A percentile compares a stretch with the other conserved stretches of the same genome.
phyloP scores from a whole-genome alignment of 2,888 invertebrate species.

The Ophraella communa region DNA sequence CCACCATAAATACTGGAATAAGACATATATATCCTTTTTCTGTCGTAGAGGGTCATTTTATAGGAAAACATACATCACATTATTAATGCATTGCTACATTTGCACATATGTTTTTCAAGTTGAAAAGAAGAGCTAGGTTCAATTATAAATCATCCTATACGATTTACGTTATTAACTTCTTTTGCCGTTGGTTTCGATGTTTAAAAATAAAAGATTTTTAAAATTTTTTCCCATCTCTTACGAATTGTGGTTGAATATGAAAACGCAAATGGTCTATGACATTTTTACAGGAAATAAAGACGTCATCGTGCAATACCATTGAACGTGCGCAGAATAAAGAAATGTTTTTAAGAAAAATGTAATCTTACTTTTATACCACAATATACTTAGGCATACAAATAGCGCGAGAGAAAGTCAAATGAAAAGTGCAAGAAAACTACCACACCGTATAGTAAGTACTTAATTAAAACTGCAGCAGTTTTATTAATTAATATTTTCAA shows the following conservation, averaged over 20 bases:
- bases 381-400: too few relatives aligned
- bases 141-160: not conserved
- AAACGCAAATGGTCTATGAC: conserved; percentile 3
- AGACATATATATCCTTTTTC: too few relatives aligned
- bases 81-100: not conserved
- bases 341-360: not conserved
- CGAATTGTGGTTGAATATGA: not conserved
- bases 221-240: not conserved
- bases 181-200: not conserved
- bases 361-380: too few relatives aligned
- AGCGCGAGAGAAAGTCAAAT: too few relatives aligned
- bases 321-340: not conserved
- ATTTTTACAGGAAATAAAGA: not conserved
- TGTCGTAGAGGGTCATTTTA: not conserved
- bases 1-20: too few relatives aligned
- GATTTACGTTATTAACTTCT: not conserved
- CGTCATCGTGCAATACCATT: not conserved
- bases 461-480: too few relatives aligned
- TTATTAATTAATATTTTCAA: too few relatives aligned
- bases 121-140: not conserved
- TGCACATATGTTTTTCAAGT: too few relatives aligned
- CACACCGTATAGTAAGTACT: too few relatives aligned
- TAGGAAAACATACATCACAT: not conserved
- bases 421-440: too few relatives aligned
- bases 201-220: not conserved